Conservation (phyloP, 35 echinoderm and acorn worm species). For the Acanthaster planci region DNA sequence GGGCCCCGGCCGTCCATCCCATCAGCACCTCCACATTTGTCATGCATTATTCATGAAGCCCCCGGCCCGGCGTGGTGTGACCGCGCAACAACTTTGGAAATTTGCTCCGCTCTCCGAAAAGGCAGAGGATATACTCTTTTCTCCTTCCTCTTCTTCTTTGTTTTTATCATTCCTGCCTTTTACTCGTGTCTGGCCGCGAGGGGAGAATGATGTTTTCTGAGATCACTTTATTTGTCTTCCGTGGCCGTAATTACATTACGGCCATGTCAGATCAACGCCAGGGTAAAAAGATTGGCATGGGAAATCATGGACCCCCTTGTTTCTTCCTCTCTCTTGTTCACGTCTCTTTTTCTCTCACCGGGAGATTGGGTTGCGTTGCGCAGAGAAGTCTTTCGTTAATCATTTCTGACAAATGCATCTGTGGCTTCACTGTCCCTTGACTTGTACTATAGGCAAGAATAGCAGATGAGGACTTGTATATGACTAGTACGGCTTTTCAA, state of each 20-base stretch:
- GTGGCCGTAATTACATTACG: slow-evolving; percentile 13
- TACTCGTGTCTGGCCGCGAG: slow-evolving; percentile 1
- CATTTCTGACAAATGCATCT: slow-evolving; percentile 6
- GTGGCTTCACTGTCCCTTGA: no score
- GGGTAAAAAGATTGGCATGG: background rate
- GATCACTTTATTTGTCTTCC: slow-evolving; percentile 29
- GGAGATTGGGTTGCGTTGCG: background rate
- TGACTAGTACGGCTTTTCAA: no score
- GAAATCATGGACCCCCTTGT: background rate
- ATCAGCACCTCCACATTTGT: background rate
- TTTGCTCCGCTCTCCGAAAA: background rate
- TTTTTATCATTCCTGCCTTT: no score
- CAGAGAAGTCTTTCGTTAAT: background rate
- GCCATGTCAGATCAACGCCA: slow-evolving; percentile 17
- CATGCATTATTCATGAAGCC: slow-evolving; percentile 22
- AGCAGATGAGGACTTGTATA: no score
- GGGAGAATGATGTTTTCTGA: slow-evolving; percentile 16
- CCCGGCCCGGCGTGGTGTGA: slow-evolving; percentile 9
- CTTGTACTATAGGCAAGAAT: no score
- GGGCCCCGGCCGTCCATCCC: background rate
- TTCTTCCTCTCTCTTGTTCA: background rate
- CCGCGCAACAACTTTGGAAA: slow-evolving; percentile 28
- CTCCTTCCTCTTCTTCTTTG: background rate
- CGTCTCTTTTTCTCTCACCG: background rate
- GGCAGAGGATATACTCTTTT: background rate